These are phyloP conservation scores for Entomyzon cyanotis DNA, from an alignment of 2,113 vertebrate species.

Conservation along the genomic window DNA sequence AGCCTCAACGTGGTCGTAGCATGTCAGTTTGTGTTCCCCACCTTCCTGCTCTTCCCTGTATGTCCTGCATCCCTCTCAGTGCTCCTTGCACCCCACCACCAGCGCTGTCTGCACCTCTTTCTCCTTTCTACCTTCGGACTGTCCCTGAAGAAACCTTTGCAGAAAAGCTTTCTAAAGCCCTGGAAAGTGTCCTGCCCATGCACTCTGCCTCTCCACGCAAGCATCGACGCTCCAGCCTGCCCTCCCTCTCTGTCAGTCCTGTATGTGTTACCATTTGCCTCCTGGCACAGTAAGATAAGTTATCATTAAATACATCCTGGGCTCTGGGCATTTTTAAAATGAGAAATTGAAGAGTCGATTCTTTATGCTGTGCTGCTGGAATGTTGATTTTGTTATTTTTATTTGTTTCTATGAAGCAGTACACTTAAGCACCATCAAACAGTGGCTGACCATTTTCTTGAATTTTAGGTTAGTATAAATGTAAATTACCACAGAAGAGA, in stretches of 20 bases:
- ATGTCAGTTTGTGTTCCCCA: constrained; percentile 95
- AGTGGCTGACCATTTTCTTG: background rate
- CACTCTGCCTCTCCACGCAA: constrained; percentile 84
- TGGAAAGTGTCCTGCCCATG: constrained; percentile 95
- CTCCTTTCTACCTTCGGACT: constrained; percentile 80
- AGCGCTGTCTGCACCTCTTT: constrained; percentile 78
- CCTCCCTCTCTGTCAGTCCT: constrained; percentile 93
- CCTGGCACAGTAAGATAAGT: constrained; percentile 80
- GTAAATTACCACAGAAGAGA: background rate
- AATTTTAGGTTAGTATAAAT: background rate
- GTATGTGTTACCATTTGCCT: constrained; percentile 86
- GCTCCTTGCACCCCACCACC: constrained; percentile 84
- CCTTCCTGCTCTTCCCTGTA: constrained; percentile 81
- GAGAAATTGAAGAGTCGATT: constrained; percentile 2
- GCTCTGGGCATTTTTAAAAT: constrained; percentile 43
- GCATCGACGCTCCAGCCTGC: constrained; percentile 93
- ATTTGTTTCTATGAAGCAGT: background rate
- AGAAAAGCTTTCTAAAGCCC: constrained; percentile 93
- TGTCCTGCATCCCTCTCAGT: constrained; percentile 82
- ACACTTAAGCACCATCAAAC: background rate
- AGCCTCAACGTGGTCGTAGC: constrained; percentile 93
- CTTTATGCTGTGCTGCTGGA: constrained; percentile 3
- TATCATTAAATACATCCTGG: constrained; percentile 85
- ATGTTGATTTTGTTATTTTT: background rate
- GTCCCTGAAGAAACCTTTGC: constrained; percentile 91